Conservation (phyloP, 2,113 vertebrate genomes). For the Hippocampus comes region DNA sequence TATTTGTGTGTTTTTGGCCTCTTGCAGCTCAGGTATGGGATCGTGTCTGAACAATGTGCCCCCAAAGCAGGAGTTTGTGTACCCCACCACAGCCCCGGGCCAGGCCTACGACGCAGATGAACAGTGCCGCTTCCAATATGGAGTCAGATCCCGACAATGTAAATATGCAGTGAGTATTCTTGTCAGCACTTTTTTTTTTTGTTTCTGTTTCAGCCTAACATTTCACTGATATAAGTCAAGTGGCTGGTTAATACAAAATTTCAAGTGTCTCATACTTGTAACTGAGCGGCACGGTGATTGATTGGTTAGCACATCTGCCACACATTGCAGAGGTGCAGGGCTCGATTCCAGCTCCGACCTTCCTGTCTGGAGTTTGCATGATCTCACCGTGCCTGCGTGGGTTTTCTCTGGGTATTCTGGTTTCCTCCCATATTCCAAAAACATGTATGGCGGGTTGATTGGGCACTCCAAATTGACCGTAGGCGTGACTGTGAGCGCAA, state of each 20-base stretch:
- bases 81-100: constrained; percentile 91
- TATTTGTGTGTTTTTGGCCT: neutral
- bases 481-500: too few species aligned
- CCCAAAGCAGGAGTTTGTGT: constrained; percentile 91
- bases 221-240: neutral
- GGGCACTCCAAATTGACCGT: too few species aligned
- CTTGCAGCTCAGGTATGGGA: constrained; percentile 87
- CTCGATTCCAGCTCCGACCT: too few species aligned
- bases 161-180: constrained; percentile 90
- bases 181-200: neutral
- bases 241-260: neutral
- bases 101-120: constrained; percentile 95
- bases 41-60: constrained; percentile 93
- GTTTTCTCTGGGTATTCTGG: too few species aligned
- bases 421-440: too few species aligned
- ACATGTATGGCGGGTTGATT: too few species aligned
- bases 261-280: too few species aligned
- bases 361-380: too few species aligned
- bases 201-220: neutral
- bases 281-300: too few species aligned
- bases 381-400: too few species aligned
- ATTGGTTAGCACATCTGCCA: too few species aligned
- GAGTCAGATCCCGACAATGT: constrained; percentile 97
- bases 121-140: constrained; percentile 97
- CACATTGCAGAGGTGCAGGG: too few species aligned